These are phyloP conservation scores for Mesembrinibis cayennensis DNA, from an alignment of 2,113 vertebrate species.

Conservation along the genomic window DNA sequence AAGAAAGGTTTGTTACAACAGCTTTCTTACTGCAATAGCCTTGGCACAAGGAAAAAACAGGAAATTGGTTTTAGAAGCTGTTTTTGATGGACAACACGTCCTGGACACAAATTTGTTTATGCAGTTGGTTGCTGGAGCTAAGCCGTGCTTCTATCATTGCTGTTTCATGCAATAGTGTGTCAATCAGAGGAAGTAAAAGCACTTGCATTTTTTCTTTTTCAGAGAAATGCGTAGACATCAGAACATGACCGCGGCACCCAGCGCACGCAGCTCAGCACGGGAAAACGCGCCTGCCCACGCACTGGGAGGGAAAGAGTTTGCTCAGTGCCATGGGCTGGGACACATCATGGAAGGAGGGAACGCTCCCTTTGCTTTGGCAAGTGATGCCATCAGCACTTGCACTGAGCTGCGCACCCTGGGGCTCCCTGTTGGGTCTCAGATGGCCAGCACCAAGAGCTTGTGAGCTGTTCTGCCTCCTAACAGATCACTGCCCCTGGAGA, in stretches of 20 bases:
- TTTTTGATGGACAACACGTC: neutral
- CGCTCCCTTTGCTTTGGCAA: neutral
- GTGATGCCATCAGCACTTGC: fast-evolving
- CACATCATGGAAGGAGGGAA: fast-evolving
- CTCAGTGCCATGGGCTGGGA: fast-evolving
- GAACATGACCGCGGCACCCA: neutral
- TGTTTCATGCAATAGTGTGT: neutral
- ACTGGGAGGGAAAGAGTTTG: neutral
- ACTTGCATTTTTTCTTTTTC: neutral
- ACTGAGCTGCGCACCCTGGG: neutral
- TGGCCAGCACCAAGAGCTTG: neutral
- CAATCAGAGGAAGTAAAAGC: neutral
- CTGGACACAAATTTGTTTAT: neutral
- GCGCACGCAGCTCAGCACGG: fast-evolving
- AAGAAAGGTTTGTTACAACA: neutral
- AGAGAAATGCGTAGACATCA: neutral
- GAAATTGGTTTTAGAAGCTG: neutral
- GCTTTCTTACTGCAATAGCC: neutral
- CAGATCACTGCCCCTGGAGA: neutral
- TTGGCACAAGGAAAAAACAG: neutral
- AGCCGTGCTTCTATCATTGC: neutral
- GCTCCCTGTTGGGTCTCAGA: neutral
- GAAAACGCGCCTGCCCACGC: fast-evolving
- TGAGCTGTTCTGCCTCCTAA: neutral
- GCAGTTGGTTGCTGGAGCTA: neutral